Evolutionary conservation across 2,888 invertebrate species (phyloP), one percentile per base, ranked within the genome.

Genomic region (Habrosyne pyritoides): DNA sequence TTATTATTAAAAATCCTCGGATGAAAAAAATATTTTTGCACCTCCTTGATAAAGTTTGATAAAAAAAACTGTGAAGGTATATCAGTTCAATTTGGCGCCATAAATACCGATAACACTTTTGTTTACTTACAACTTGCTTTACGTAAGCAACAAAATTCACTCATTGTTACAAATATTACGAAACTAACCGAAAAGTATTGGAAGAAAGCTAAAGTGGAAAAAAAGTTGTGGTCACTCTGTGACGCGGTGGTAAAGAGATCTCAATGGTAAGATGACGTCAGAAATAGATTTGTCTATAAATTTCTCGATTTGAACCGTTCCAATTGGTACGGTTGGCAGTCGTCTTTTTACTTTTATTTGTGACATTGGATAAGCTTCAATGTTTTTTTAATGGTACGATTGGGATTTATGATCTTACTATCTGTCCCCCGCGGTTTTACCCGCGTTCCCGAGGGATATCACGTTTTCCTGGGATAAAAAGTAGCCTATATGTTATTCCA

Each of bases 191-290:
- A 73, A 71, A 58, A 50, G 21, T 28, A 6, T 33, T 5, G 21
- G 64, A 75, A 73, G 81, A 83, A 83, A 83, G 84, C 71, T 76
- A 71, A 79, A 75, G 67, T 61, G 57, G 64, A 64, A 67, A 79
- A 71, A 72, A 69, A 63, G 50, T 21, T 12, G 51, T 50, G 52
- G 50, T 59, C 52, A 53, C 10, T 47, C 48, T 59, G 46, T 50
- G 56, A 57, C 59, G 66, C 56, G 53, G 56, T 61, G 54, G 67
- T 71, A 69, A 76, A 77, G 74, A 33, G 33, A 33, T 71, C 70
- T 74, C 61, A 63, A 66, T 60, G 56, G 68, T 63, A 57, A 36
- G 52, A 14, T 36, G 47, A 50, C 50, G 26, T 50, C 22, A 30
- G 12, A 21, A 50, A 18, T 49, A 28, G 30, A 22, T 26, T 7